A percentile compares a stretch with the other conserved stretches of the same genome.
These are phyloP conservation scores for Sarcophilus harrisii DNA, from an alignment of 2,797 vertebrate species.

Conservation along the genomic window DNA sequence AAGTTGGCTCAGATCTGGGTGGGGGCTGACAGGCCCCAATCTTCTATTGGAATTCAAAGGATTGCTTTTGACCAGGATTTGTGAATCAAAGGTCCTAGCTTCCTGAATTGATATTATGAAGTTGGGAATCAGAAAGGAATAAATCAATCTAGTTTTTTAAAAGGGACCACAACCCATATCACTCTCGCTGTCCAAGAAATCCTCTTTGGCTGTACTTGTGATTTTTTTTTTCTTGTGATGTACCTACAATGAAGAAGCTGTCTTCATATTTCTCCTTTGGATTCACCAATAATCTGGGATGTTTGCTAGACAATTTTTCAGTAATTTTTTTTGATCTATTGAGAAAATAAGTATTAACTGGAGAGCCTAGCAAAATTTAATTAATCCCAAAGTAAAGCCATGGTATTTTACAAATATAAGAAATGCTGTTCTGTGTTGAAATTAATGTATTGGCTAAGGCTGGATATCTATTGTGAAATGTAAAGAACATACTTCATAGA, in stretches of 20 bases:
- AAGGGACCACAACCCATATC: too few species aligned
- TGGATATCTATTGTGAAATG: neutral
- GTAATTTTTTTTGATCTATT: neutral
- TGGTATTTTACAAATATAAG: neutral
- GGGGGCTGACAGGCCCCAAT: too few species aligned
- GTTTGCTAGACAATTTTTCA: neutral
- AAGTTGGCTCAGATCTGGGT: too few species aligned
- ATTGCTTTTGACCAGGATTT: too few species aligned
- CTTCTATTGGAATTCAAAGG: too few species aligned
- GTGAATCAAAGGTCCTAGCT: too few species aligned
- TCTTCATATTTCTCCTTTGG: neutral
- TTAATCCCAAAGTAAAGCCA: neutral
- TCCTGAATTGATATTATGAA: too few species aligned
- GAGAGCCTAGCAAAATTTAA: neutral
- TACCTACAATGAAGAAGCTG: neutral
- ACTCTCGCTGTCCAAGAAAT: neutral
- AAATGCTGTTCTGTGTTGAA: neutral
- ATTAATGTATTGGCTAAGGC: neutral
- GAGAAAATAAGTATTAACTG: neutral
- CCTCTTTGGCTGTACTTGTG: neutral
- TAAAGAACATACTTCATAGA: neutral
- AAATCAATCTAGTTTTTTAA: too few species aligned
- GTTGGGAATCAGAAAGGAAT: too few species aligned
- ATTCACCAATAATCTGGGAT: neutral
- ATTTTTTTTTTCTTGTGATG: neutral